These are phyloP conservation scores for Diaprepes abbreviatus DNA, from an alignment of 2,888 invertebrate species.

Conservation along the genomic window DNA sequence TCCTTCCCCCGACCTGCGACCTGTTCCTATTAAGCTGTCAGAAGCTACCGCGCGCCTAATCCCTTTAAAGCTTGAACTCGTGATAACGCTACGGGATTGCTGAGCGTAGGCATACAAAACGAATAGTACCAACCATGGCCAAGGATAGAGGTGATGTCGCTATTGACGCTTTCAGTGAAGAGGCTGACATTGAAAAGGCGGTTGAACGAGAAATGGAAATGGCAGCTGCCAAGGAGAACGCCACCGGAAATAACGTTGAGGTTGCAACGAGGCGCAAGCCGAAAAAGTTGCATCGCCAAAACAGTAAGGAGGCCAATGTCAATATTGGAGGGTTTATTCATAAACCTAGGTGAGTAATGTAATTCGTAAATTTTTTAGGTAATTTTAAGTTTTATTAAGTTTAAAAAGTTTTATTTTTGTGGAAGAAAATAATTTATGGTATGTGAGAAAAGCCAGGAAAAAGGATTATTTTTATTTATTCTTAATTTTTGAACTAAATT, in stretches of 20 bases:
- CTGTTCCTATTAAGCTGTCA: not conserved
- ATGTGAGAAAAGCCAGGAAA: too few species aligned
- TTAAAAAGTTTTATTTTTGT: too few species aligned
- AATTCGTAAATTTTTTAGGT: too few species aligned
- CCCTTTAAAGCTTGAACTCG: not conserved
- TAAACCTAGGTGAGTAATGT: constrained; percentile 41
- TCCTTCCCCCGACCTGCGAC: not conserved
- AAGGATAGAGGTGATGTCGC: constrained; percentile 54
- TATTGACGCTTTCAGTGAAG: constrained; percentile 53
- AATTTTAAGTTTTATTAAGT: too few species aligned
- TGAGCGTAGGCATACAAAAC: not conserved
- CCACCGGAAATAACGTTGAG: constrained; percentile 49
- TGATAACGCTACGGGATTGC: not conserved
- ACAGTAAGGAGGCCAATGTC: constrained; percentile 63
- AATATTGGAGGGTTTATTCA: constrained; percentile 39
- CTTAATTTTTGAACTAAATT: too few species aligned
- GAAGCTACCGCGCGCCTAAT: not conserved
- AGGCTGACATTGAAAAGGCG: constrained; percentile 58
- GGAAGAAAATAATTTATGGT: too few species aligned
- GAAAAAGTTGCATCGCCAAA: constrained; percentile 63
- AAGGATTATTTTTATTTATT: too few species aligned
- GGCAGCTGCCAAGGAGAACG: constrained; percentile 55
- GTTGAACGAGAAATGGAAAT: constrained; percentile 55
- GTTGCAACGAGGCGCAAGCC: constrained; percentile 52
- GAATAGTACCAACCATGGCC: constrained; percentile 54